Evolutionary conservation across 2,888 invertebrate genomes (phyloP), one percentile per base, ranked within the genome.

Genomic region (Chrysotoxum bicinctum): DNA sequence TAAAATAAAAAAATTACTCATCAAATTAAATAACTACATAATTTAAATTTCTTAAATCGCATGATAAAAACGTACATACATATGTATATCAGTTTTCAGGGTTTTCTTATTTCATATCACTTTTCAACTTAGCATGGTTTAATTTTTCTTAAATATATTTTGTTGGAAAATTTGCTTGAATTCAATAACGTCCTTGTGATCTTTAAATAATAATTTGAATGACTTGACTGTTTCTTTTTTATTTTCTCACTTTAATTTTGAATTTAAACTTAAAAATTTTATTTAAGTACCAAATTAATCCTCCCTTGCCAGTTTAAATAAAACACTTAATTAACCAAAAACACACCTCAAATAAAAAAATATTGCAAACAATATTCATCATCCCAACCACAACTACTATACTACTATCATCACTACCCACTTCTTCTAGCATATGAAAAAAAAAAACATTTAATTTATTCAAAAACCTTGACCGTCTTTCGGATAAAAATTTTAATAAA

Each of bases 371-470:
- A 21, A 64, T 37, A 37, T 43, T 66, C 64, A 72, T 76, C 50
- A 66, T 64, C 64, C 64, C 64, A 52, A 21, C 74, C 52, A 69
- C 74, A 48, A 75, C 56, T 72, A 87, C 87, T 82, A 75, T 79
- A 81, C 88, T 85, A 87, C 86, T 84, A 81, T 85, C 84, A 87
- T 26, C 30, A 80, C 75, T 48, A 43, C 84, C 80, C 23, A 75
- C 75, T 73, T 78, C 60, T 74, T 56, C 56, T 16, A 69, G 32
- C 68, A 77, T 64, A 32, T 32, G 16, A 16, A 60, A 30, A 35
- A 35, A 35, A 35, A 35, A 12, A 26, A 56, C 40, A 45, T 58
- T 32, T 32, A 40, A 43, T 64, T 43, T 40, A 40, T 21, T 21
- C 23, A 48, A 23, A 43, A 32, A 48, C 30, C 4, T 48, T 30